Conservation (phyloP, 2,888 invertebrate genomes). For the Branchellion lobata region DNA sequence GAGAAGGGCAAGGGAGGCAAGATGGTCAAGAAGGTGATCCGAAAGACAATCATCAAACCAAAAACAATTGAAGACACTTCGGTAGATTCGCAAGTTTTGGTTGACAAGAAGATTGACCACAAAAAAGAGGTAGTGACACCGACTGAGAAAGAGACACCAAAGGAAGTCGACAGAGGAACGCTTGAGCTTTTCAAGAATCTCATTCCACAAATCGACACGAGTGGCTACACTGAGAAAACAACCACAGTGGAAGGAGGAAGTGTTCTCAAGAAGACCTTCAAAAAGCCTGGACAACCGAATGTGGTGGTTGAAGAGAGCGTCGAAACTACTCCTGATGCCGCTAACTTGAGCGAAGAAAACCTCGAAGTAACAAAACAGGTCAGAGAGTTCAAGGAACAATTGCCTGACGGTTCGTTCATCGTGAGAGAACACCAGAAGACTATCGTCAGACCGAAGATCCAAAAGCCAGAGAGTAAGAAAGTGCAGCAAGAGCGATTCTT, state of each 20-base stretch:
- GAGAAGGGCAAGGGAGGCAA: background rate
- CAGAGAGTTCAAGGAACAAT: constrained; percentile 7
- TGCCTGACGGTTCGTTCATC: background rate
- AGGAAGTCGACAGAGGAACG: background rate
- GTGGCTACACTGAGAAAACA: background rate
- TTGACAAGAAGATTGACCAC: background rate
- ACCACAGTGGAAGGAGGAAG: background rate
- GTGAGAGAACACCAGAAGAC: background rate
- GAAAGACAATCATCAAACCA: constrained; percentile 28
- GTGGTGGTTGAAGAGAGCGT: constrained; percentile 1
- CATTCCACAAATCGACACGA: background rate
- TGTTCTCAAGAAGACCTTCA: background rate
- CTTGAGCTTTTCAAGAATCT: background rate
- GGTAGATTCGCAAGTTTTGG: too few relatives aligned
- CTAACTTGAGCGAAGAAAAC: constrained; percentile 1
- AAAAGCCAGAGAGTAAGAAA: background rate
- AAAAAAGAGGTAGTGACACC: background rate
- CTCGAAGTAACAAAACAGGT: constrained; percentile 2
- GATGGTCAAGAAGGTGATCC: background rate
- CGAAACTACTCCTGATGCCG: background rate
- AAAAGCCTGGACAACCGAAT: constrained; percentile 1
- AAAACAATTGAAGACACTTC: background rate
- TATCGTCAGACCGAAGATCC: background rate
- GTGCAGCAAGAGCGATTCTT: constrained; percentile 24
- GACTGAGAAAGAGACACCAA: background rate